These are phyloP conservation scores for Triplophysa yarkandensis DNA, from an alignment of 2,797 vertebrate species.

Conservation along the genomic window DNA sequence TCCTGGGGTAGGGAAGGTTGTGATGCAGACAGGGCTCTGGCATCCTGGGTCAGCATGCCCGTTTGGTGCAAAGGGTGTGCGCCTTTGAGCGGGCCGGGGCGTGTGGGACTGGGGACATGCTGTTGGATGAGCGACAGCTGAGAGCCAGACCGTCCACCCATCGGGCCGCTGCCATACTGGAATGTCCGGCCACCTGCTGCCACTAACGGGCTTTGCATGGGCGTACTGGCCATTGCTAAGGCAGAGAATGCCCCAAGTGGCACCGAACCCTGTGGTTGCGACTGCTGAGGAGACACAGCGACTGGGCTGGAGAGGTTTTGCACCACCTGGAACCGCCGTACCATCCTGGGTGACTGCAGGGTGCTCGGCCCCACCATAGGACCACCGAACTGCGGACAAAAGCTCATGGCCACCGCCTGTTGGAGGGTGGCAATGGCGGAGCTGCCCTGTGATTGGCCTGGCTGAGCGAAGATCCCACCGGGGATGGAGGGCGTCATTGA, in stretches of 20 bases:
- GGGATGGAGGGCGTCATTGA: slow-evolving; percentile 79
- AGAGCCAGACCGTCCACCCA: slow-evolving; percentile 76
- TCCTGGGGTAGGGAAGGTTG: slow-evolving; percentile 88
- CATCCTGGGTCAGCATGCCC: slow-evolving; percentile 83
- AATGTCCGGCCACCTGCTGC: slow-evolving; percentile 77
- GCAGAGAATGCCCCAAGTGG: slow-evolving; percentile 59
- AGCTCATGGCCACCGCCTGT: slow-evolving; percentile 97
- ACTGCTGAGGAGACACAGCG: slow-evolving; percentile 81
- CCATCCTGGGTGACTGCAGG: slow-evolving; percentile 87
- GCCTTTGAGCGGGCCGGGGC: slow-evolving; percentile 84
- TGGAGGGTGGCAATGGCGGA: slow-evolving; percentile 95
- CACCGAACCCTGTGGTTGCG: slow-evolving; percentile 73
- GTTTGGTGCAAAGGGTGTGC: slow-evolving; percentile 81
- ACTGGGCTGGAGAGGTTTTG: slow-evolving; percentile 84
- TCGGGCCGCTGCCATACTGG: slow-evolving; percentile 73
- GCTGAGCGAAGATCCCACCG: slow-evolving; percentile 83
- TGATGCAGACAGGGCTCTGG: slow-evolving; percentile 85
- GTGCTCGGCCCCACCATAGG: slow-evolving; percentile 80
- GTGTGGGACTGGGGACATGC: slow-evolving; percentile 79
- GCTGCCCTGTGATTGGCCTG: slow-evolving; percentile 80
- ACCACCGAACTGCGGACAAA: slow-evolving; percentile 92
- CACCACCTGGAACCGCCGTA: slow-evolving; percentile 85
- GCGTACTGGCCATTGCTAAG: slow-evolving; percentile 73
- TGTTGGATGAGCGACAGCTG: slow-evolving; percentile 90
- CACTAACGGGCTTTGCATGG: slow-evolving; percentile 80